These are phyloP conservation scores for Cynopterus sphinx DNA, from an alignment of 2,797 vertebrate genomes.

Conservation along the genomic window DNA sequence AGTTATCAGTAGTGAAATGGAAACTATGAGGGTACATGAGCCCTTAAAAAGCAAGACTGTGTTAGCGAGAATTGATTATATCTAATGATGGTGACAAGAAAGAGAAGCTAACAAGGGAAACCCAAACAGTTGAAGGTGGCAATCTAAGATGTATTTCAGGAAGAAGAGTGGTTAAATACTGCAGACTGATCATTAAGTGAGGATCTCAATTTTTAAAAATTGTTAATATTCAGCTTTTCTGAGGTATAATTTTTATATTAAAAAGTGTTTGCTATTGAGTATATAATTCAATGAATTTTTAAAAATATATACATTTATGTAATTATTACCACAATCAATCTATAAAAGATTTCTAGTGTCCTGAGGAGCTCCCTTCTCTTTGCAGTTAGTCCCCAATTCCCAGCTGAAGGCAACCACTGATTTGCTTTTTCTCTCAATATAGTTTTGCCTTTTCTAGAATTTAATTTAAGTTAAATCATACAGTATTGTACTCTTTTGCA, in stretches of 20 bases:
- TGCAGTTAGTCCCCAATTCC: neutral
- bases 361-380: neutral
- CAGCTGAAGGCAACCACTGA: neutral
- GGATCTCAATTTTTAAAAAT: neutral
- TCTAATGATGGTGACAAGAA: neutral
- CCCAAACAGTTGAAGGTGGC: neutral
- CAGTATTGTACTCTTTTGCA: neutral
- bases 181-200: neutral
- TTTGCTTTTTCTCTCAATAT: neutral
- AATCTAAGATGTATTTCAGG: neutral
- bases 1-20: neutral
- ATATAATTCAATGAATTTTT: neutral
- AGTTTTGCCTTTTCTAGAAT: neutral
- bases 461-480: neutral
- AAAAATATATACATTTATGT: neutral
- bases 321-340: neutral
- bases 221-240: neutral
- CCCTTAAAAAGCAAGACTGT: neutral
- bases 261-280: neutral
- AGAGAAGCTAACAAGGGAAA: conserved; percentile 1
- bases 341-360: neutral
- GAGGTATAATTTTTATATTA: neutral
- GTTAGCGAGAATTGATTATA: neutral
- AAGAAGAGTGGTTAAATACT: neutral
- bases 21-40: neutral